Evolutionary conservation across 2,888 invertebrate genomes (phyloP), one percentile per base, ranked within the genome.

Genomic region (Proisotoma minuta): DNA sequence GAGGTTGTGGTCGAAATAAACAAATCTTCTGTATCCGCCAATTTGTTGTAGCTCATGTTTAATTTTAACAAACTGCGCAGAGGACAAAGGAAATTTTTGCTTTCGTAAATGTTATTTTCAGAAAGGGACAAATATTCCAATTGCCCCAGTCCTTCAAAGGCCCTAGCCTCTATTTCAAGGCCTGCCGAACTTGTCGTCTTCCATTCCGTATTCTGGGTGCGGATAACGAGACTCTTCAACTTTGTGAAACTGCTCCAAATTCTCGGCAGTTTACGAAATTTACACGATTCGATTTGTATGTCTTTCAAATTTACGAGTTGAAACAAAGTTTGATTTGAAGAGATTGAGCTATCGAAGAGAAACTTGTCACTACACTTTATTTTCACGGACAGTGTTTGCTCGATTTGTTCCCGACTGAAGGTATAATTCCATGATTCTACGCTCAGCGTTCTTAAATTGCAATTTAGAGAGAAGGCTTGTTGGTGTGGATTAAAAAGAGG

Each of bases 41-140:
- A 84, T 75, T 87, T 85, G 80, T 94, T 94, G 71, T 85, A 82
- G 56, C 92, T 92, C 75, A 93, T 81, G 81, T 94, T 93, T 57
- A 94, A 80, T 69, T 86, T 84, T 77, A 89, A 88, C 65, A 92
- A 81, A 78, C 87, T 90, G 40, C 85, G 84, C 76, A 91, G 79
- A 50, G 85, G 84, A 79, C 92, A 92, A 77, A 91, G 87, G 87
- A 84, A 61, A 62, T 75, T 75, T 18, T 58, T 48, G 39, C 86
- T 86, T 28, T 85, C 82, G 63, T 89, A 81, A 66, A 92, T 80
- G 78, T 92, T 92, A 79, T 91, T 92, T 74, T 87, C 85, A 75
- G 83, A 85, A 74, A 93, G 82, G 69, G 84, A 82, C 60, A 93
- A 80, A 72, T 89, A 88, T 72, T 86, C 86, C 43, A 93, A 82